These are phyloP conservation scores for Cnemophilus loriae DNA, from an alignment of 2,113 vertebrate species.

Conservation along the genomic window DNA sequence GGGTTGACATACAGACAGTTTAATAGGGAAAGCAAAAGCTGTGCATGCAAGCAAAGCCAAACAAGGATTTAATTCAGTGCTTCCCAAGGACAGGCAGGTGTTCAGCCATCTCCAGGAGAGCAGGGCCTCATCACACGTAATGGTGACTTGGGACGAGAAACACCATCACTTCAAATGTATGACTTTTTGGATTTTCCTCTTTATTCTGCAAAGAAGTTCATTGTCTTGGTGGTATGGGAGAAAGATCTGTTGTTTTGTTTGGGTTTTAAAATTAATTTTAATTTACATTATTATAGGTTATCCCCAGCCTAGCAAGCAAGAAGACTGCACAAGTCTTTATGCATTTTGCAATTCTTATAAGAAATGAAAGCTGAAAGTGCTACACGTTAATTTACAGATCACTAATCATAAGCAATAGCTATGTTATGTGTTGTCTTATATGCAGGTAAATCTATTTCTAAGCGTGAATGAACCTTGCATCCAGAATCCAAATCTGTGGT, in stretches of 20 bases:
- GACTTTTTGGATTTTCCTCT: background rate
- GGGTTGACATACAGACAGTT: background rate
- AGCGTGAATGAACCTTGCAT: background rate
- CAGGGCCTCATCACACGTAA: too few relatives aligned
- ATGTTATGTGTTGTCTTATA: background rate
- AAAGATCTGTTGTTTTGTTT: background rate
- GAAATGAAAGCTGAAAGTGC: background rate
- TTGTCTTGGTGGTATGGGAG: background rate
- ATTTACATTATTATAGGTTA: background rate
- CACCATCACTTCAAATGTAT: background rate
- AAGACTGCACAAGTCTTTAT: background rate
- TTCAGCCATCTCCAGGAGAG: background rate
- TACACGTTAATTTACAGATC: background rate
- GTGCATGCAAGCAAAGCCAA: background rate
- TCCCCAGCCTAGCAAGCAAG: background rate
- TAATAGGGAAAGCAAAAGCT: background rate
- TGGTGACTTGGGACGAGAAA: background rate
- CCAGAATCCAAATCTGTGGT: background rate
- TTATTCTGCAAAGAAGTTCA: background rate
- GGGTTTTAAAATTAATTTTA: background rate
- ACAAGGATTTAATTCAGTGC: background rate
- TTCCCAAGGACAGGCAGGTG: background rate
- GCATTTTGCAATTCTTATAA: background rate
- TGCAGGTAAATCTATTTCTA: background rate
- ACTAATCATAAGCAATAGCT: background rate